phyloP scores from a whole-genome alignment of 2,888 invertebrate species.

The Pseudococcus longispinus region DNA sequence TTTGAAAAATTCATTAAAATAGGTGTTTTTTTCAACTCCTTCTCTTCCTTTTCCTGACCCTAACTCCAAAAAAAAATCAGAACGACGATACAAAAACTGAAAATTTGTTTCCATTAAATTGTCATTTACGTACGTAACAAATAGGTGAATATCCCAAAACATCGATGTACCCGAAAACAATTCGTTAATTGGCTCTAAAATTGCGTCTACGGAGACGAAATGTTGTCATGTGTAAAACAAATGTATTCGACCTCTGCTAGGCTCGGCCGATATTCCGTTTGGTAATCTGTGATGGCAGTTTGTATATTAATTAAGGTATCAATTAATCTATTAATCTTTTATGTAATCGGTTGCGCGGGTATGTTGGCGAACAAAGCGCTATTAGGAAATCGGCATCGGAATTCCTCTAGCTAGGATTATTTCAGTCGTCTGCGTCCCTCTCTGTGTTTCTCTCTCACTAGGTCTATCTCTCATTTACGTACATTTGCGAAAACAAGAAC shows the following conservation, averaged over 20 bases:
- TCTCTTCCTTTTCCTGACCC: too few relatives aligned
- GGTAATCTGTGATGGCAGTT: background rate
- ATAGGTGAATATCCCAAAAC: too few relatives aligned
- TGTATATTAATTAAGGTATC: conserved; percentile 28
- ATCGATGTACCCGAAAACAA: background rate
- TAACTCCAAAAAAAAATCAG: too few relatives aligned
- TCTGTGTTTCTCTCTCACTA: background rate
- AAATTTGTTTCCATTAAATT: too few relatives aligned
- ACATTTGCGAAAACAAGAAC: conserved; percentile 19
- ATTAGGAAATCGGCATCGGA: conserved; percentile 19
- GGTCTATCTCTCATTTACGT: background rate
- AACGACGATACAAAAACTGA: too few relatives aligned
- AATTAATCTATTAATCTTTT: conserved; percentile 22
- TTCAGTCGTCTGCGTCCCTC: background rate
- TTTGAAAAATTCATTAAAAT: too few relatives aligned
- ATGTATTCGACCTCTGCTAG: background rate
- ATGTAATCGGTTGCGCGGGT: background rate
- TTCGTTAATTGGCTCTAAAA: background rate
- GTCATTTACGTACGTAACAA: too few relatives aligned
- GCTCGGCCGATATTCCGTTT: background rate
- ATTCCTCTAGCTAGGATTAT: conserved; percentile 3
- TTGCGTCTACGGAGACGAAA: background rate
- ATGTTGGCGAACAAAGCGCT: background rate
- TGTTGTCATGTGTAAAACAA: background rate
- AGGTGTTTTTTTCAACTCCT: too few relatives aligned